Evolutionary conservation across 2,113 vertebrate species (phyloP).

Genomic region (Neodon shergylaensis): DNA sequence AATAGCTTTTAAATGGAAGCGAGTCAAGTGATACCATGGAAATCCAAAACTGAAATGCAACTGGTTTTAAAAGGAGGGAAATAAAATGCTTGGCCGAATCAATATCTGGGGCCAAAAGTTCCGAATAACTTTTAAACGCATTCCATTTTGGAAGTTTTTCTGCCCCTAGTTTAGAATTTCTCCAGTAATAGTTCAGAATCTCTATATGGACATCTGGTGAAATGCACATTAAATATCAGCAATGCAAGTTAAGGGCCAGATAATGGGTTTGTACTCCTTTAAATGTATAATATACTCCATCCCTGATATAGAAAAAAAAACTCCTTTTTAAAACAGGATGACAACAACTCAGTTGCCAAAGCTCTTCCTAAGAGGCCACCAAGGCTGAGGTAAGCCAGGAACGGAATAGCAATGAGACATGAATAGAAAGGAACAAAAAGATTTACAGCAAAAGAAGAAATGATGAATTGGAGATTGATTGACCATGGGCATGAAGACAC

Average conservation of each 20-base stretch:
- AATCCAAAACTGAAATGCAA: conserved; percentile 60
- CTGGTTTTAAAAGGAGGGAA: background rate
- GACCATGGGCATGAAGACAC: background rate
- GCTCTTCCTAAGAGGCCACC: background rate
- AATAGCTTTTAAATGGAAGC: conserved; percentile 62
- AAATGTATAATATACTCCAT: background rate
- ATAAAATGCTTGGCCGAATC: conserved; percentile 52
- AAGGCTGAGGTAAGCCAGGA: background rate
- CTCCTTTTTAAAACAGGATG: background rate
- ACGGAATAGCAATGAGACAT: background rate
- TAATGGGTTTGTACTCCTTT: background rate
- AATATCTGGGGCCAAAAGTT: conserved; percentile 9
- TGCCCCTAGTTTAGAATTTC: background rate
- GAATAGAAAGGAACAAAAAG: background rate
- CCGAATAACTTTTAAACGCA: conserved; percentile 19
- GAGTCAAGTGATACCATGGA: conserved; percentile 61
- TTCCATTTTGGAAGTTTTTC: background rate
- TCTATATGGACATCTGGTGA: background rate
- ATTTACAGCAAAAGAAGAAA: background rate
- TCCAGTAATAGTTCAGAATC: background rate
- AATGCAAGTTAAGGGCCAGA: background rate
- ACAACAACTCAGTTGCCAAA: background rate
- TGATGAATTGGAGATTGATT: background rate
- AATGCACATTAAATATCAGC: background rate
- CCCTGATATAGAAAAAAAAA: background rate